A percentile compares a stretch with the other conserved stretches of the same genome.
Evolutionary conservation across 2,888 invertebrate genomes (phyloP).

Genomic region (Epirrita christyi): DNA sequence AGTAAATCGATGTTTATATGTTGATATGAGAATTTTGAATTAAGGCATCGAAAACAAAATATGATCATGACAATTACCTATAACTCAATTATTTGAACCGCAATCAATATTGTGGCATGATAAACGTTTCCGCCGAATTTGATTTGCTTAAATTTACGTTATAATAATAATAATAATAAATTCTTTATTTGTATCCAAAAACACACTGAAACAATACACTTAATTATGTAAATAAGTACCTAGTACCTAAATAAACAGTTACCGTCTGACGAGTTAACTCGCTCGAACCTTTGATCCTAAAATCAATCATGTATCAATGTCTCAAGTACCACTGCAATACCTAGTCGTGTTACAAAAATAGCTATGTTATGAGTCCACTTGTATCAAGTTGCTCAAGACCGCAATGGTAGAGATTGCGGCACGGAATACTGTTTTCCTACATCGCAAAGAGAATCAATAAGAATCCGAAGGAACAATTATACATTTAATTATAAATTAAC

Average conservation of each 20-base stretch:
- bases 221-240: too few species aligned
- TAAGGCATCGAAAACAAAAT: background rate
- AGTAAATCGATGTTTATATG: too few species aligned
- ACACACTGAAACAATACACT: too few species aligned
- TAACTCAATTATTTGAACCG: constrained; percentile 3
- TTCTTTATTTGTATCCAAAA: too few species aligned
- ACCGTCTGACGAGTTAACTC: background rate
- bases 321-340: constrained; percentile 27
- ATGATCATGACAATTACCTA: background rate
- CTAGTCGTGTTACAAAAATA: constrained; percentile 45
- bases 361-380: constrained; percentile 42
- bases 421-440: constrained; percentile 34
- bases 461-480: constrained; percentile 1
- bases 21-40: too few species aligned
- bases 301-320: constrained; percentile 22
- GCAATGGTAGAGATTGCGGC: constrained; percentile 46
- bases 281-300: constrained; percentile 12
- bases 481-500: too few species aligned
- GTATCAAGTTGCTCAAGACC: constrained; percentile 47
- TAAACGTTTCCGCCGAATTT: background rate
- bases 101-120: background rate
- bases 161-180: too few species aligned
- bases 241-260: too few species aligned
- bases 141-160: background rate
- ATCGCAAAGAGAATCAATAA: constrained; percentile 2